These are phyloP conservation scores for Aporophyla lueneburgensis DNA, from an alignment of 2,888 invertebrate genomes.

Conservation along the genomic window DNA sequence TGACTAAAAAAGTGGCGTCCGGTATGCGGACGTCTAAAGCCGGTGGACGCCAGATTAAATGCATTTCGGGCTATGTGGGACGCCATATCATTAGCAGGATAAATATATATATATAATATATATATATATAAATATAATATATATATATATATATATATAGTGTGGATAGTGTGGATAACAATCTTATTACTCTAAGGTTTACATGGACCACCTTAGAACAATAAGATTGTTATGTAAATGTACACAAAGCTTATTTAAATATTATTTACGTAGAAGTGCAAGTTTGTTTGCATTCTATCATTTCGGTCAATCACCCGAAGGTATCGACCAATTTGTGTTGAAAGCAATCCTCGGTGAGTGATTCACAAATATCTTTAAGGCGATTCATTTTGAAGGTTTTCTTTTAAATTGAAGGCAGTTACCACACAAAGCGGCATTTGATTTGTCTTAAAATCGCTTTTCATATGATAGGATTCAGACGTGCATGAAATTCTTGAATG, in stretches of 20 bases:
- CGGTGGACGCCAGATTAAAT: too few relatives aligned
- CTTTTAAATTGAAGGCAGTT: slow-evolving; percentile 20
- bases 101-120: too few relatives aligned
- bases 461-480: not conserved
- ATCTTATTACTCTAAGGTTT: too few relatives aligned
- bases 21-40: too few relatives aligned
- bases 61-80: too few relatives aligned
- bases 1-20: too few relatives aligned
- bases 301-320: slow-evolving; percentile 5
- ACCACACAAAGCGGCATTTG: slow-evolving; percentile 12
- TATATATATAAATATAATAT: too few relatives aligned
- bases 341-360: slow-evolving; percentile 10
- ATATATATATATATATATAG: too few relatives aligned
- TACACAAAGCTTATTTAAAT: not conserved
- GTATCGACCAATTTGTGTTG: slow-evolving; percentile 8
- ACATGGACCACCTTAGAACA: too few relatives aligned
- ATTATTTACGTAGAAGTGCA: not conserved
- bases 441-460: slow-evolving; percentile 35
- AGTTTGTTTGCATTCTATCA: slow-evolving; percentile 1
- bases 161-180: too few relatives aligned
- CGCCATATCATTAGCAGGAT: too few relatives aligned
- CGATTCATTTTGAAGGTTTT: slow-evolving; percentile 13
- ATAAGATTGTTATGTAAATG: not conserved
- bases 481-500: slow-evolving; percentile 21
- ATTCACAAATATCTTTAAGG: slow-evolving; percentile 18